These are phyloP conservation scores for Limnephilus marmoratus DNA, from an alignment of 2,888 invertebrate genomes.

Conservation along the genomic window DNA sequence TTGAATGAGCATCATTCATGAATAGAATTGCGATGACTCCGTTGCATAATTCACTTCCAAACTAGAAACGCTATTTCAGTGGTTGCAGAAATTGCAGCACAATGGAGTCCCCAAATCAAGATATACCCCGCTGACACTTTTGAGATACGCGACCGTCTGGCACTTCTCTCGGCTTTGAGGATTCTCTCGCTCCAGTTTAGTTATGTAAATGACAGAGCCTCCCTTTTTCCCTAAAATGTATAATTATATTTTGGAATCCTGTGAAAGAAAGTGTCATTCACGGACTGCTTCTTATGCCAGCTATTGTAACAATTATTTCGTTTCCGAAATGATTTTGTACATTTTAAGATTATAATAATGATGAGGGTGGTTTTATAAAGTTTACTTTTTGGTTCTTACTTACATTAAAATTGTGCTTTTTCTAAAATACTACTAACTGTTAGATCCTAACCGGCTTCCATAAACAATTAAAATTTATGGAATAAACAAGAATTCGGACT, in stretches of 20 bases:
- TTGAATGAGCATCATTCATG: not conserved
- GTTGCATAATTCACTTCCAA: not conserved
- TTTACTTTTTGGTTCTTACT: no score
- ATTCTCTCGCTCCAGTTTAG: constrained; percentile 21
- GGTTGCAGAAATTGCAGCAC: constrained; percentile 4
- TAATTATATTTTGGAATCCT: not conserved
- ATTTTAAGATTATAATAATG: no score
- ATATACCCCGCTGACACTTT: not conserved
- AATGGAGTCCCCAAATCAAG: not conserved
- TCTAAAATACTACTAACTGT: no score
- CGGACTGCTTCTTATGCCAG: not conserved
- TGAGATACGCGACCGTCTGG: constrained; percentile 18
- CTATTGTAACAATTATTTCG: not conserved
- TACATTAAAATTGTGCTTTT: no score
- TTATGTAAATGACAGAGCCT: constrained; percentile 12
- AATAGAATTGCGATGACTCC: not conserved
- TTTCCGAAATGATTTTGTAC: not conserved
- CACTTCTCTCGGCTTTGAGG: not conserved
- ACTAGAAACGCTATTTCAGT: not conserved
- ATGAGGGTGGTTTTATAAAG: no score
- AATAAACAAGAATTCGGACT: no score
- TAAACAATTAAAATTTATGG: no score
- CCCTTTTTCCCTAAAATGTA: not conserved
- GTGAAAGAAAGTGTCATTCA: constrained; percentile 13
- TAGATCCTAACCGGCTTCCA: no score